These are phyloP conservation scores for Acrocephalus arundinaceus DNA, from an alignment of 2,113 vertebrate genomes.

Conservation along the genomic window DNA sequence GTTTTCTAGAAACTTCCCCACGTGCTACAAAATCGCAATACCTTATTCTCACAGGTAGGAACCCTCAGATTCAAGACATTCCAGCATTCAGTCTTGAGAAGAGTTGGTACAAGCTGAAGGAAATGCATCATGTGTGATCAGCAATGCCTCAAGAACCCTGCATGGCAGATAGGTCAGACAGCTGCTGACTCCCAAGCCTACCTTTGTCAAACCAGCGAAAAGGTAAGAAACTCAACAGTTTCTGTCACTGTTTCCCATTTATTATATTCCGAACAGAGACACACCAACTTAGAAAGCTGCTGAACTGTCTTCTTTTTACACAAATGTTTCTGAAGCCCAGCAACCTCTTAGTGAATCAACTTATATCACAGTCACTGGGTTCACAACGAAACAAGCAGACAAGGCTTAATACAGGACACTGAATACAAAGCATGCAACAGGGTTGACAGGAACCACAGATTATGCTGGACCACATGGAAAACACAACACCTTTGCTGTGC, in stretches of 20 bases:
- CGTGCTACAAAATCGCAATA: background rate
- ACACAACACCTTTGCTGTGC: background rate
- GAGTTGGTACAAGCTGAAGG: background rate
- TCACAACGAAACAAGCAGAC: background rate
- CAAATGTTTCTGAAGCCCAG: background rate
- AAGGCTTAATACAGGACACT: background rate
- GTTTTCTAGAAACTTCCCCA: background rate
- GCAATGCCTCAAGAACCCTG: background rate
- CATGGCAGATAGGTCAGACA: background rate
- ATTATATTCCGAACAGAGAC: background rate
- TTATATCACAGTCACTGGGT: background rate
- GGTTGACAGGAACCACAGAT: background rate
- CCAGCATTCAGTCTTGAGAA: background rate
- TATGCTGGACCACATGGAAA: background rate
- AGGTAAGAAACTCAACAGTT: background rate
- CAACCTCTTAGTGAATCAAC: background rate
- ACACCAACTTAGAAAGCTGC: background rate
- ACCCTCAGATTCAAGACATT: background rate
- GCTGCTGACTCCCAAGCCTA: background rate
- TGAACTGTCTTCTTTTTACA: background rate
- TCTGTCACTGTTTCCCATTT: background rate
- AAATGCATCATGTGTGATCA: background rate
- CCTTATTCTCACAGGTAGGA: background rate
- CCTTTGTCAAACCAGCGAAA: background rate
- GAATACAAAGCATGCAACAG: background rate